Conservation (phyloP, 2,888 invertebrate genomes). For the Conchocele bisecta region DNA sequence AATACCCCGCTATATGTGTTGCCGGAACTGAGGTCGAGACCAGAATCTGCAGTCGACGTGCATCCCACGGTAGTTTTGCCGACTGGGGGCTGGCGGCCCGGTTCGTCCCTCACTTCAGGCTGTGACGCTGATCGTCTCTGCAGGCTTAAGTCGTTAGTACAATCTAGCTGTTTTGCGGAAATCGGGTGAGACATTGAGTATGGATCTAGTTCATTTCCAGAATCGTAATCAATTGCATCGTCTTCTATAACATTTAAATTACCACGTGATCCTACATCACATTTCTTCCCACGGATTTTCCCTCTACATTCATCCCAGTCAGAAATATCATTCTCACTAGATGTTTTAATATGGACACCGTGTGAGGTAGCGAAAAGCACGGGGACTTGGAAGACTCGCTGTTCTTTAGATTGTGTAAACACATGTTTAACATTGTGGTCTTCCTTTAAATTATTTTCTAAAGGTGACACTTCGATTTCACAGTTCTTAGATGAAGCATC, state of each 20-base stretch:
- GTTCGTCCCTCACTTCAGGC: conserved; percentile 59
- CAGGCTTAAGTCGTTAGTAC: conserved; percentile 31
- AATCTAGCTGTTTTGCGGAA: conserved; percentile 57
- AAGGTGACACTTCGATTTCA: conserved; percentile 29
- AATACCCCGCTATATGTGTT: no score
- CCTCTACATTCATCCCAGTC: conserved; percentile 32
- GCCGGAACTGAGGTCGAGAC: conserved; percentile 66
- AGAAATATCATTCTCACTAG: conserved; percentile 7
- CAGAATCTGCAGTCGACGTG: conserved; percentile 68
- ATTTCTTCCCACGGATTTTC: conserved; percentile 63
- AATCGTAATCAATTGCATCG: conserved; percentile 80
- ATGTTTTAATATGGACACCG: conserved; percentile 66
- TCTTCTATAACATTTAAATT: conserved; percentile 64
- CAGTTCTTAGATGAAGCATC: conserved; percentile 63
- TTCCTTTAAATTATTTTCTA: conserved; percentile 38
- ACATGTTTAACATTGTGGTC: conserved; percentile 53
- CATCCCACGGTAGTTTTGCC: conserved; percentile 38
- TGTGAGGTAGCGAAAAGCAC: conserved; percentile 79
- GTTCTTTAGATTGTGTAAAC: conserved; percentile 40
- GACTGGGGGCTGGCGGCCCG: conserved; percentile 4
- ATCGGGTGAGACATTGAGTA: conserved; percentile 76
- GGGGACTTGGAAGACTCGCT: conserved; percentile 71
- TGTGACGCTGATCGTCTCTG: conserved; percentile 62
- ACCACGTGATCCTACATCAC: conserved; percentile 76
- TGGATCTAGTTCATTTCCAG: conserved; percentile 71